Evolutionary conservation across 2,113 vertebrate species (phyloP), one percentile per base, ranked within the genome.

Genomic region (Hylia prasina): DNA sequence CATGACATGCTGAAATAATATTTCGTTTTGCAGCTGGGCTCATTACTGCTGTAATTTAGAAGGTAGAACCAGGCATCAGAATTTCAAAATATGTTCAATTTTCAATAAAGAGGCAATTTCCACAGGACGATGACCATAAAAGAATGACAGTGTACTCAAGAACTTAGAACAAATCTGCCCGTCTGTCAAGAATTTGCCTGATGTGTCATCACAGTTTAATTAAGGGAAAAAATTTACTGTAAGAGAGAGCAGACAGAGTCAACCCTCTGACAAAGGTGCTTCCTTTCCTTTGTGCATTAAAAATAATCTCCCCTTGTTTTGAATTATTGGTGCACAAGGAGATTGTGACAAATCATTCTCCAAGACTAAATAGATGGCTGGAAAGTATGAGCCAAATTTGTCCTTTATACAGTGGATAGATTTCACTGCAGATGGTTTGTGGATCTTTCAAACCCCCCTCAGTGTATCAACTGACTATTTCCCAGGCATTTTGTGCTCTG

Each of bases 191-290:
- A 82, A 63, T 63, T 69, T 70, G 71, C 53, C 56, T 75, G 54
- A 90, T 78, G 66, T 82, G 79, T 93, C 93, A 91, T 63, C 50
- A 44, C 79, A 50, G 42, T 37, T 94, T 86, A 96, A 95, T 85
- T 85, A 88, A 81, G 54, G 33, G 33, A 50, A 89, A 88, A 87
- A 61, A 58, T 8, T 19, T 90, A 85, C 58, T 61, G 18, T 70
- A 78, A 61, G 44, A 54, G 33, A 73, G 33, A 90, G 58, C 33
- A 73, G 66, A 93, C 42, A 25, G 83, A 87, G 75, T 63, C 71
- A 85, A 15, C 13, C 31, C 37, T 58, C 35, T 11, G 7, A 91
- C 27, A 72, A 90, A 93, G 82, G 54, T 92, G 80, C 27, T 40
- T 86, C 87, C 81, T 92, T 85, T 81, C 56, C 19, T 66, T 58